These are phyloP conservation scores for Brotula barbata DNA, from an alignment of 2,797 vertebrate species.

Conservation along the genomic window DNA sequence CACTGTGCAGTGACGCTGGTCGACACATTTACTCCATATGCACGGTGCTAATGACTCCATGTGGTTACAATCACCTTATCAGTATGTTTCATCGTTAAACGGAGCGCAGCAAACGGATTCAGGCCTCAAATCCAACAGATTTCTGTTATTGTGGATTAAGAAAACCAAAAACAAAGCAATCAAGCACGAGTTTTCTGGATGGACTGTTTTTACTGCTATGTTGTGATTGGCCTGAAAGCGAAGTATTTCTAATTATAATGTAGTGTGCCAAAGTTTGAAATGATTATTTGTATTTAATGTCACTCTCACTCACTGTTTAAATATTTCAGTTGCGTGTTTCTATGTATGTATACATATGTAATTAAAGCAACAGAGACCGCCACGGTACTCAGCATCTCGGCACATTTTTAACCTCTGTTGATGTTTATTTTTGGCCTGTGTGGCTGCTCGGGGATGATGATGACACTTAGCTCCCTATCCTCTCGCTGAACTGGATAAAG, in stretches of 20 bases:
- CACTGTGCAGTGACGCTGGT: conserved; percentile 43
- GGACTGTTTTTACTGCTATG: conserved; percentile 15
- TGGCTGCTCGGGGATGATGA: conserved; percentile 53
- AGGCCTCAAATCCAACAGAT: conserved; percentile 29
- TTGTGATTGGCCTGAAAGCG: conserved; percentile 10
- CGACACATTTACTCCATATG: conserved; percentile 73
- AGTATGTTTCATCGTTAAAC: conserved; percentile 65
- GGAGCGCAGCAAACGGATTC: conserved; percentile 50
- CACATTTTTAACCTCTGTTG: conserved; percentile 32
- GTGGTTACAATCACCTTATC: conserved; percentile 75
- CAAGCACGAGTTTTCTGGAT: conserved; percentile 16
- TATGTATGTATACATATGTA: conserved; percentile 5
- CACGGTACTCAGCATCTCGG: conserved; percentile 21
- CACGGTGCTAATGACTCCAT: conserved; percentile 66
- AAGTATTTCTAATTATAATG: not conserved
- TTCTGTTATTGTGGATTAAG: conserved; percentile 28
- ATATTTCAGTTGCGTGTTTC: not conserved
- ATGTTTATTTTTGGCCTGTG: conserved; percentile 56
- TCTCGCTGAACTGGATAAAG: conserved; percentile 50
- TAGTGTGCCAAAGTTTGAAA: not conserved
- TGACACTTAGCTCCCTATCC: conserved; percentile 53
- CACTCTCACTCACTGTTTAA: not conserved
- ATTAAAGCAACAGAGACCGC: conserved; percentile 11
- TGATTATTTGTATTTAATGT: not conserved
- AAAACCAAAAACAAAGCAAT: conserved; percentile 31